These are phyloP conservation scores for Scolopax bukidnonensis DNA, from an alignment of 2,797 vertebrate genomes.

Conservation along the genomic window DNA sequence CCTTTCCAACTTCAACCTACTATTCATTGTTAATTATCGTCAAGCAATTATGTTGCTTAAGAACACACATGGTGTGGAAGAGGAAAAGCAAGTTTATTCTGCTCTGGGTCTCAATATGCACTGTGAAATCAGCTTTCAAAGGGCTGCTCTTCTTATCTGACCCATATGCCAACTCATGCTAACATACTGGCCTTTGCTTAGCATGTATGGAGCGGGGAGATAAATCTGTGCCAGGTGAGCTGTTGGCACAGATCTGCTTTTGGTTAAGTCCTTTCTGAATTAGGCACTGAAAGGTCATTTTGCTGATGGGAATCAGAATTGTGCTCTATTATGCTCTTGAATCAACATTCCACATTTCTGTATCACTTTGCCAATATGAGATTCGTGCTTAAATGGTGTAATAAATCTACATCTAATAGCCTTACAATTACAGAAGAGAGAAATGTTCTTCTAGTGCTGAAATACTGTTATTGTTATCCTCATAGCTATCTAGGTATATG, in stretches of 20 bases:
- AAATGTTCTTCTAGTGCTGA: neutral
- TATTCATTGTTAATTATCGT: neutral
- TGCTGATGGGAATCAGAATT: neutral
- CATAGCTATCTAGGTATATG: neutral
- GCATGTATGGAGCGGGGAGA: fast-evolving
- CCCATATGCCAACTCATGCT: neutral
- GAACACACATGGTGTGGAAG: neutral
- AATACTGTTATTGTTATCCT: neutral
- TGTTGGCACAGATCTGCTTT: neutral
- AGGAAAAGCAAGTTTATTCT: neutral
- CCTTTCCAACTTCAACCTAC: neutral
- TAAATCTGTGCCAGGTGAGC: neutral
- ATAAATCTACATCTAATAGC: neutral
- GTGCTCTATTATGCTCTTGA: neutral
- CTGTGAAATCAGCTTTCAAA: neutral
- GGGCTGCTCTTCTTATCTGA: neutral
- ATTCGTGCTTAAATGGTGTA: neutral
- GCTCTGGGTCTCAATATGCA: neutral
- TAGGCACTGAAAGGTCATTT: neutral
- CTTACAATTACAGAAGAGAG: neutral
- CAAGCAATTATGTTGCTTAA: neutral
- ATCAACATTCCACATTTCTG: neutral
- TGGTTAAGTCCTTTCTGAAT: neutral
- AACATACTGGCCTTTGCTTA: neutral
- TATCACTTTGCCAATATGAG: neutral